Evolutionary conservation across 2,113 vertebrate species (phyloP).

Genomic region (Cyanocitta stelleri): DNA sequence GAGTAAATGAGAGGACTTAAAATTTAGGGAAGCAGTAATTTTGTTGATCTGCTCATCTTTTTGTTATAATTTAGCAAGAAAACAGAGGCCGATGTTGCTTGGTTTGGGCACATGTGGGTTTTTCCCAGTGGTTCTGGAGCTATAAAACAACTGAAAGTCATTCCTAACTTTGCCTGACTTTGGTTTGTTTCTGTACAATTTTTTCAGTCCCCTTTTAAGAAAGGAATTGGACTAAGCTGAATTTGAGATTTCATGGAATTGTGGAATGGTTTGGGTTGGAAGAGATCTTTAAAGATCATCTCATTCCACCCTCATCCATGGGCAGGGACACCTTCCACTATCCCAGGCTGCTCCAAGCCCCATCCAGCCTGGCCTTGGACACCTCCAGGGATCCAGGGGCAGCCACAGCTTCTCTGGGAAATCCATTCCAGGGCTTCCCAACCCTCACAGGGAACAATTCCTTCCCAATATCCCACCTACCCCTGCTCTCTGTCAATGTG

Average conservation of each 20-base stretch:
- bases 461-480: fast-evolving
- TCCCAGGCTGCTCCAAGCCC: background rate
- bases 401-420: background rate
- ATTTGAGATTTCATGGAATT: background rate
- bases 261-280: background rate
- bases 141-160: background rate
- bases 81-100: background rate
- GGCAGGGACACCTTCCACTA: background rate
- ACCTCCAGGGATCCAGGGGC: background rate
- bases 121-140: background rate
- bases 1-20: background rate
- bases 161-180: background rate
- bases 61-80: background rate
- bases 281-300: background rate
- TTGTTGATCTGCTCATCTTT: background rate
- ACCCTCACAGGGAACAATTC: background rate
- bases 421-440: background rate
- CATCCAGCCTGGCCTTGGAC: background rate
- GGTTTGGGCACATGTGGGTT: background rate
- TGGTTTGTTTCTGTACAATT: background rate
- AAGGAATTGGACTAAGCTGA: background rate
- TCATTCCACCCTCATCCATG: background rate
- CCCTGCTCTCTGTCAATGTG: background rate
- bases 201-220: background rate
- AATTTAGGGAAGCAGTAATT: background rate